Base-by-base conservation (phyloP, 23 tunicate species). In the Clavelina lepadiformis region DNA sequence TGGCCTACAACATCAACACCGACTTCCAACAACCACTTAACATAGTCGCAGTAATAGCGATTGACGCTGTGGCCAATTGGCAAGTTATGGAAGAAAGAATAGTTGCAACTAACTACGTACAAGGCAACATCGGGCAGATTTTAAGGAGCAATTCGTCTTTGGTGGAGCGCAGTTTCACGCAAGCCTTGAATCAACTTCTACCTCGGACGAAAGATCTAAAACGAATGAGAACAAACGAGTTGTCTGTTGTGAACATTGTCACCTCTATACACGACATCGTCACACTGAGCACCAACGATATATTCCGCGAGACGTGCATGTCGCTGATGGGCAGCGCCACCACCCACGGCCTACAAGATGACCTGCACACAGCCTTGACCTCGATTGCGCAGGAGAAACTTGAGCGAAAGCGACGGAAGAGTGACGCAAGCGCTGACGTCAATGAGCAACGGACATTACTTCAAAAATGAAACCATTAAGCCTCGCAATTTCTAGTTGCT, bases 281-380 rank as follows among this genome's bases (percentile, higher is more conserved):
- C 5, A 31, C 31, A 19, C 35, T 30, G 35, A 72, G 77, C 28
- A 56, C 66, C 20, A 72, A 72, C 31, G 33, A 21, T 21, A 24
- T 28, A 25, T 72, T 72, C 38, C 31, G 66, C 13, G 67, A 58
- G 3, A 58, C 77, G 28, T 72, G 77, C 24, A 13, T 72, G 33
- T 34, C 66, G 6, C 20, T 72, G 33, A 36, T 72, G 77, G 25
- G 28, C 34, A 34, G 66, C 66, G 63, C 28, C 3, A 72, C 56
- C 11, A 57, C 65, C 3, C 77, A 72, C 24, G 66, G 63, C 5
- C 58, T 72, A 20, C 25, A 58, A 57, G 18, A 18, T 13, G 63
- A 72, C 19, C 35, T 72, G 3, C 30, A 72, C 15, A 28, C 22
- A 54, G 63, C 67, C 24, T 25, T 72, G 33, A 24, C 38, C 5